Evolutionary conservation across 2,888 invertebrate species (phyloP).

Genomic region (Lasioglossum oenotherae): DNA sequence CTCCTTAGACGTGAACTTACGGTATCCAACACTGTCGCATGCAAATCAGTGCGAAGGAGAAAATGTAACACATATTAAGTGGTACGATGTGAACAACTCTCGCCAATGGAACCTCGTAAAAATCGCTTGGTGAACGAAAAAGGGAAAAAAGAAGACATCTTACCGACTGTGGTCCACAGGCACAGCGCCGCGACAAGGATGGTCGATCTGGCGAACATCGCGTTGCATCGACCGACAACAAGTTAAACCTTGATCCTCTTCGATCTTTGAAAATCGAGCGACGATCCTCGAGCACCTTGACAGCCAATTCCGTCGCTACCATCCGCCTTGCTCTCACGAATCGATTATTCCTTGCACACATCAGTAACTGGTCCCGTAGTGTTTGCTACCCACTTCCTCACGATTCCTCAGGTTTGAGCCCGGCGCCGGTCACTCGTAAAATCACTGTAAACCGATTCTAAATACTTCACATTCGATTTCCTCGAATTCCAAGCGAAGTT

Average conservation of each 20-base stretch:
- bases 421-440: background rate
- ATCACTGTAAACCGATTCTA: background rate
- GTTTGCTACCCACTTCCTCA: background rate
- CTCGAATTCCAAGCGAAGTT: background rate
- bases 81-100: background rate
- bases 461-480: background rate
- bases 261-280: slow-evolving; percentile 17
- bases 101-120: background rate
- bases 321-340: slow-evolving; percentile 29
- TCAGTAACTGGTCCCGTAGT: slow-evolving; percentile 12
- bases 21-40: background rate
- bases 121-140: background rate
- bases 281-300: slow-evolving; percentile 22
- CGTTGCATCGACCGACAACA: slow-evolving; percentile 72
- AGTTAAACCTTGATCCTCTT: slow-evolving; percentile 58
- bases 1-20: background rate
- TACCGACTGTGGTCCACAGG: slow-evolving; percentile 72
- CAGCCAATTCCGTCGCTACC: slow-evolving; percentile 28
- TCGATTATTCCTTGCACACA: slow-evolving; percentile 22
- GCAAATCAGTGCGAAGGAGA: slow-evolving; percentile 2
- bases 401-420: slow-evolving; percentile 2
- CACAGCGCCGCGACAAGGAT: slow-evolving; percentile 70
- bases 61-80: slow-evolving; percentile 15
- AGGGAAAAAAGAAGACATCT: slow-evolving; percentile 45
- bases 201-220: slow-evolving; percentile 73